Conservation (phyloP, 37 sponge, comb jelly and placozoan species). For the Hormiphora californensis region DNA sequence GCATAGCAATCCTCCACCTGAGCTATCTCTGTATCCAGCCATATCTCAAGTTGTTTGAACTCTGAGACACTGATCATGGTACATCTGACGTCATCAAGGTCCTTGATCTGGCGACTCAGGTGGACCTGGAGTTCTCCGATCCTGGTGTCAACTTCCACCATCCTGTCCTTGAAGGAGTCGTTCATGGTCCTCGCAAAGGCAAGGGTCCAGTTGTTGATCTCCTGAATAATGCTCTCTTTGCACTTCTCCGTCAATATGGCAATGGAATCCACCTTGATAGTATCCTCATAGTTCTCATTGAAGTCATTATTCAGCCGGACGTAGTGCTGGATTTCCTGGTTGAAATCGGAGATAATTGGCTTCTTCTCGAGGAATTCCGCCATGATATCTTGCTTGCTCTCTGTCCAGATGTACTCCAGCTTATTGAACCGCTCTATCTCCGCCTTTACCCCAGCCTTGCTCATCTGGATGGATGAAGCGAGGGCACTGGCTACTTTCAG, state of each 20-base stretch:
- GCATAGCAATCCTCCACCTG: constrained; percentile 79
- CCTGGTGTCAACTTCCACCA: constrained; percentile 14
- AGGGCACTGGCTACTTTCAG: not conserved
- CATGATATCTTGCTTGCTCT: not conserved
- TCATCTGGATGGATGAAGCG: constrained; percentile 47
- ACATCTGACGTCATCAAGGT: constrained; percentile 55
- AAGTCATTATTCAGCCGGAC: not conserved
- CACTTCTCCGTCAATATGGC: not conserved
- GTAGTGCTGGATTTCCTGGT: constrained; percentile 49
- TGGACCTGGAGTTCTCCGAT: constrained; percentile 22
- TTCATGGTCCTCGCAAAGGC: constrained; percentile 33
- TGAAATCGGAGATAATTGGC: constrained; percentile 48
- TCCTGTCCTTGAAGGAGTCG: constrained; percentile 4
- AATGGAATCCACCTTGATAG: constrained; percentile 20
- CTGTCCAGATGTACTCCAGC: constrained; percentile 9
- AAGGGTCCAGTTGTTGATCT: constrained; percentile 51
- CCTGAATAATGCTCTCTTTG: constrained; percentile 46
- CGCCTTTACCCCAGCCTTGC: not conserved
- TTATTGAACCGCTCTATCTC: constrained; percentile 31
- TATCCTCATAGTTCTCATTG: constrained; percentile 13
- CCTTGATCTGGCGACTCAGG: constrained; percentile 54
- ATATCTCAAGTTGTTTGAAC: constrained; percentile 18
- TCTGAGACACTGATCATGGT: constrained; percentile 50
- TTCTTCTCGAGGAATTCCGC: not conserved
- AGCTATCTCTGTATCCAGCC: constrained; percentile 30